phyloP scores from a whole-genome alignment of 2,113 vertebrate species.

The Rhinolophus ferrumequinum region DNA sequence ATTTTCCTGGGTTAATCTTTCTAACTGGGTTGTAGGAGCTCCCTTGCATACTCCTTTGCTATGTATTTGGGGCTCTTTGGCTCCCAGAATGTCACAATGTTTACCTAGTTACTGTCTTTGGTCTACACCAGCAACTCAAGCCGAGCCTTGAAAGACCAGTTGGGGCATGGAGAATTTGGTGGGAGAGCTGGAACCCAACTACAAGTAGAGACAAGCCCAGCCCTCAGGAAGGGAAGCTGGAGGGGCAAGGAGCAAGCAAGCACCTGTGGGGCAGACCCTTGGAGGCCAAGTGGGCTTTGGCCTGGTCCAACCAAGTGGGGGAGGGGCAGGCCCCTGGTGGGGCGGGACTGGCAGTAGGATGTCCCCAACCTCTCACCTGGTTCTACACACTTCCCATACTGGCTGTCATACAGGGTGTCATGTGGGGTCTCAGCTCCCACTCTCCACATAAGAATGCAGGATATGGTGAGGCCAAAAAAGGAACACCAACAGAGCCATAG shows the following conservation, averaged over 20 bases:
- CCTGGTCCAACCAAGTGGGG: neutral
- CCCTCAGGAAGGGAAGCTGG: too few species aligned
- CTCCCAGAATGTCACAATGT: neutral
- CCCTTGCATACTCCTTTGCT: neutral
- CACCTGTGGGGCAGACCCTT: neutral
- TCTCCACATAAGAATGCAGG: too few species aligned
- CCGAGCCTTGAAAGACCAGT: neutral
- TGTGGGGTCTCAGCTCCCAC: too few species aligned
- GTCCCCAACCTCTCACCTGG: neutral
- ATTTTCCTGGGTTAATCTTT: neutral
- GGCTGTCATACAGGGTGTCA: too few species aligned
- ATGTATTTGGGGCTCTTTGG: neutral
- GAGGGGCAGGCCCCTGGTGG: neutral
- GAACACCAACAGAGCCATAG: too few species aligned
- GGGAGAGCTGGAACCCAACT: neutral
- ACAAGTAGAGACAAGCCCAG: neutral
- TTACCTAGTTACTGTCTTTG: neutral
- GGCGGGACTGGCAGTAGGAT: neutral
- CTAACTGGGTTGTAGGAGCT: neutral
- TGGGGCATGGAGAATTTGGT: neutral
- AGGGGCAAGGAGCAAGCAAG: too few species aligned
- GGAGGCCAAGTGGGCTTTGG: neutral
- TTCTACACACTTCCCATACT: neutral
- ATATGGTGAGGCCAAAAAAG: too few species aligned
- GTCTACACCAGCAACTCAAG: neutral